A percentile compares a stretch with the other conserved stretches of the same genome.
These are phyloP conservation scores for Poeciliopsis gracilis DNA, from an alignment of 2,797 vertebrate species.

Conservation along the genomic window DNA sequence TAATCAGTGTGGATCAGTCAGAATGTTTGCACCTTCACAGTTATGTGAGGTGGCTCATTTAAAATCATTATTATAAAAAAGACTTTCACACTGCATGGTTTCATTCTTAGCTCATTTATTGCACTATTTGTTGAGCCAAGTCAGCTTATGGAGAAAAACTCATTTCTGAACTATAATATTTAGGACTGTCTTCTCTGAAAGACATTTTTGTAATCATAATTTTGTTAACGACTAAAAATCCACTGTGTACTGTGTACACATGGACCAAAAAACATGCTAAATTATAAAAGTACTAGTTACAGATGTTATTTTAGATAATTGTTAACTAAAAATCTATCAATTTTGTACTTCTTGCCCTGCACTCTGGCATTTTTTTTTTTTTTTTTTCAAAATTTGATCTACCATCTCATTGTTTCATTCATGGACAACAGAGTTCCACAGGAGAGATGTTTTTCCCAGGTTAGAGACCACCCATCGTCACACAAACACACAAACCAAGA, in stretches of 20 bases:
- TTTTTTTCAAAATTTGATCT: neutral
- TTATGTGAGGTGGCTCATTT: neutral
- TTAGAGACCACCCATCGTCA: slow-evolving; percentile 27
- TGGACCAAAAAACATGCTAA: neutral
- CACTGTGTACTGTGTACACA: neutral
- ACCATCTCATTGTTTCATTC: neutral
- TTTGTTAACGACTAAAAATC: neutral
- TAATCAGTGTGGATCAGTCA: neutral
- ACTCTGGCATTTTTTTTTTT: neutral
- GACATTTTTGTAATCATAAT: neutral
- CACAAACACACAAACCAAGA: slow-evolving; percentile 15
- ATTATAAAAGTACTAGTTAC: neutral
- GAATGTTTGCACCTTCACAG: neutral
- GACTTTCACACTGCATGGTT: neutral
- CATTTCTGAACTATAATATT: neutral
- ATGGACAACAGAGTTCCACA: neutral
- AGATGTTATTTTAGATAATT: neutral
- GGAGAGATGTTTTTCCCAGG: slow-evolving; percentile 20
- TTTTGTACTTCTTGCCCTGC: neutral
- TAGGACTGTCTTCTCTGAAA: neutral
- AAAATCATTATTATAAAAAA: neutral
- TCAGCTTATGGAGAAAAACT: neutral
- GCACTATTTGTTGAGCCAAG: neutral
- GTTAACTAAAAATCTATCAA: neutral
- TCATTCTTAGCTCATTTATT: neutral